Evolutionary conservation across 2,797 vertebrate genomes (phyloP).

Genomic region (Monodelphis domestica): DNA sequence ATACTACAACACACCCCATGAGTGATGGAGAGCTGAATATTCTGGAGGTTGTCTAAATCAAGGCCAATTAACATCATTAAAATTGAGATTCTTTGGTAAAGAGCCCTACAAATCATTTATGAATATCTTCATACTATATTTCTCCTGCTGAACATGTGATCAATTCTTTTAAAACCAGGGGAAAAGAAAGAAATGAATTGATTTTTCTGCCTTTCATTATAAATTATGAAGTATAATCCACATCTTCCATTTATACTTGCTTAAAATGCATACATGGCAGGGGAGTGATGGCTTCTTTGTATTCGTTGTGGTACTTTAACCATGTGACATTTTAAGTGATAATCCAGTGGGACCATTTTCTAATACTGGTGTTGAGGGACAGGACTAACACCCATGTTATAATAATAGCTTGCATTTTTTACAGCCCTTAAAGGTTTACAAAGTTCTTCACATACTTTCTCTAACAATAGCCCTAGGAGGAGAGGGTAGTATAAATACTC

Average conservation of each 20-base stretch:
- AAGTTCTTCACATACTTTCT: background rate
- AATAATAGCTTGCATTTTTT: slow-evolving; percentile 7
- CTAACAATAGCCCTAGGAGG: background rate
- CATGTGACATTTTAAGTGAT: slow-evolving; percentile 69
- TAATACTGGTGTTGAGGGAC: slow-evolving; percentile 59
- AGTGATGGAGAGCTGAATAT: background rate
- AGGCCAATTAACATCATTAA: background rate
- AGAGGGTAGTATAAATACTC: background rate
- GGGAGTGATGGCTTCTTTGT: slow-evolving; percentile 40
- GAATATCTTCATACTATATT: background rate
- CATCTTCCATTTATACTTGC: slow-evolving; percentile 3
- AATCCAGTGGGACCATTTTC: slow-evolving; percentile 65
- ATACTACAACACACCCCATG: background rate
- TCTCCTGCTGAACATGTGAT: background rate
- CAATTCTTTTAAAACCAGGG: background rate
- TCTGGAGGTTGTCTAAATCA: background rate
- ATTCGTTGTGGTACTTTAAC: slow-evolving; percentile 64
- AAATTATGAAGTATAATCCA: slow-evolving; percentile 11
- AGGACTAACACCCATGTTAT: slow-evolving; percentile 22
- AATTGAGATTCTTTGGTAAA: background rate
- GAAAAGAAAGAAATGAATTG: background rate
- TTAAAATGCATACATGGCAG: slow-evolving; percentile 21
- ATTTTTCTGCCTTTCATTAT: slow-evolving; percentile 39
- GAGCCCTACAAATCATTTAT: background rate
- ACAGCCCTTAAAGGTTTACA: background rate